Conservation (phyloP, 92 coral and sea anemone species). For the Porites cylindrica region DNA sequence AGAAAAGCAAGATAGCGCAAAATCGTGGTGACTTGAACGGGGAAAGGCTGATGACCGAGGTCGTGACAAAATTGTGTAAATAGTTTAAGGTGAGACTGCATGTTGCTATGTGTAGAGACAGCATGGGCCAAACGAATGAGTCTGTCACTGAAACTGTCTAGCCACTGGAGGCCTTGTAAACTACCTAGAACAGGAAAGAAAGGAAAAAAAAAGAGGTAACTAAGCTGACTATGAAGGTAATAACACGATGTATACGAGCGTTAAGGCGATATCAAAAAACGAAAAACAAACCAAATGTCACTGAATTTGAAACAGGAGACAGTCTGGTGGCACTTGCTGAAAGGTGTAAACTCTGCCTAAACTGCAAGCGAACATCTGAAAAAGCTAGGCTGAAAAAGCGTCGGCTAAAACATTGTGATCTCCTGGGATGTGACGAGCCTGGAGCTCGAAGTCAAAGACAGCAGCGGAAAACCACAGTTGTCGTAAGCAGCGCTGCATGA, state of each 20-base stretch:
- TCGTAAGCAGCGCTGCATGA: conserved; percentile 37
- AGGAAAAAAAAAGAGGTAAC: neutral
- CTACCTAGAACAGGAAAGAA: conserved; percentile 13
- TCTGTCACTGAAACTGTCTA: neutral
- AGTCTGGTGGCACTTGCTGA: neutral
- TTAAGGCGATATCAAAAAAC: too few relatives aligned
- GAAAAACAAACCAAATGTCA: neutral
- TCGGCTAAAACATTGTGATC: conserved; percentile 14
- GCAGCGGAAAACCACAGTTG: conserved; percentile 37
- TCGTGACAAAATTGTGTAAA: conserved; percentile 22
- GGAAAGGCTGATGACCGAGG: conserved; percentile 28
- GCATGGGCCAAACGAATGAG: conserved; percentile 25
- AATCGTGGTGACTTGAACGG: conserved; percentile 9
- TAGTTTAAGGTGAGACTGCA: conserved; percentile 25
- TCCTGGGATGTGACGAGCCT: conserved; percentile 29
- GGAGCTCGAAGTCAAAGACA: conserved; percentile 12
- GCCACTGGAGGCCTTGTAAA: conserved; percentile 19
- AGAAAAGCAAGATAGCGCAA: conserved; percentile 36
- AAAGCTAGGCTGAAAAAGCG: too few relatives aligned
- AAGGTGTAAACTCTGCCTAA: conserved; percentile 5
- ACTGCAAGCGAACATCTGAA: neutral
- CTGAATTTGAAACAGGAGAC: neutral
- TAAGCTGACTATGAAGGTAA: neutral
- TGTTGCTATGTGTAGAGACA: conserved; percentile 1
- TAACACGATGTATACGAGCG: neutral